phyloP scores from a whole-genome alignment of 2,888 invertebrate genomes.

The Plagodis dolabraria region DNA sequence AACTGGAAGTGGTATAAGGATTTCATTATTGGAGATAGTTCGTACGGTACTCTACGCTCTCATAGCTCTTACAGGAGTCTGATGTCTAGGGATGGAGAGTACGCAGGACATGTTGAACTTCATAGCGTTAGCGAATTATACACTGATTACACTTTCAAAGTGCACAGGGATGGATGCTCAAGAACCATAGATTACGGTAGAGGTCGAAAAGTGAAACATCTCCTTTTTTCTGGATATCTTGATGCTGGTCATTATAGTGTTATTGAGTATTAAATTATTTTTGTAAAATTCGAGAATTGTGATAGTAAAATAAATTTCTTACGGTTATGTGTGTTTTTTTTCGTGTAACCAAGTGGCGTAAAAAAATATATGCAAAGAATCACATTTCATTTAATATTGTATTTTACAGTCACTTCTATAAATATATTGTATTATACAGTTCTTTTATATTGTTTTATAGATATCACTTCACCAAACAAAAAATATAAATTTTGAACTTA shows the following conservation, averaged over 20 bases:
- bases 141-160: constrained; percentile 66
- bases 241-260: constrained; percentile 79
- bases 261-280: constrained; percentile 54
- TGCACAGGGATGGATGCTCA: constrained; percentile 61
- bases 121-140: constrained; percentile 69
- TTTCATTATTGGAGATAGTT: constrained; percentile 72
- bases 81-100: constrained; percentile 72
- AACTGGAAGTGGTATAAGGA: constrained; percentile 73
- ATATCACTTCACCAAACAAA: too few species aligned
- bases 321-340: not conserved
- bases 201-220: constrained; percentile 62
- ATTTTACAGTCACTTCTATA: too few species aligned
- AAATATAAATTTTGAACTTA: too few species aligned
- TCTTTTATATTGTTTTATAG: too few species aligned
- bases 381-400: too few species aligned
- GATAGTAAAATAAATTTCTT: too few species aligned
- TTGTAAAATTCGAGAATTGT: not conserved
- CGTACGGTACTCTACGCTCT: constrained; percentile 58
- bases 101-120: constrained; percentile 74
- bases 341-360: not conserved
- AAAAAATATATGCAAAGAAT: too few species aligned
- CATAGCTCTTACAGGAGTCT: constrained; percentile 59
- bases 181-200: constrained; percentile 70
- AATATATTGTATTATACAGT: too few species aligned
- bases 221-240: constrained; percentile 70